Percentiles rank a stretch among this genome's conserved stretches.
phyloP scores from a whole-genome alignment of 1,140 invertebrate species.

The Philaenus spumarius region DNA sequence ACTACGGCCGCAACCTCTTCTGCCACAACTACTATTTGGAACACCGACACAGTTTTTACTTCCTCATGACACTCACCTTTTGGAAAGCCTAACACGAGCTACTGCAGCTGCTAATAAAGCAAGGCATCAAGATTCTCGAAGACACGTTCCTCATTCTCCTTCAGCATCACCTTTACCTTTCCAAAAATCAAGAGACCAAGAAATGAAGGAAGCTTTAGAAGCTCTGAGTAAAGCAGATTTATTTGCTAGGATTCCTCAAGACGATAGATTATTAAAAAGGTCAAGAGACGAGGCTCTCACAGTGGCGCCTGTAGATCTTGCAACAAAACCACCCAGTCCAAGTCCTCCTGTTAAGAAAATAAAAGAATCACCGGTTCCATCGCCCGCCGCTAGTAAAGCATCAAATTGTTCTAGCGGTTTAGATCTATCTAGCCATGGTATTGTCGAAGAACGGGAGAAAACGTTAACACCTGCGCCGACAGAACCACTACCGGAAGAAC shows the following conservation, averaged over 20 bases:
- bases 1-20: constrained; percentile 42
- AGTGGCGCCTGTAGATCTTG: constrained; percentile 16
- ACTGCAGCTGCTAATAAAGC: background rate
- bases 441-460: background rate
- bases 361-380: constrained; percentile 14
- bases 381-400: constrained; percentile 4
- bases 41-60: constrained; percentile 52
- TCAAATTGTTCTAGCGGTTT: background rate
- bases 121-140: background rate
- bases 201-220: constrained; percentile 63
- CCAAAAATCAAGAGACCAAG: constrained; percentile 34
- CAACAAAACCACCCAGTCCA: constrained; percentile 11
- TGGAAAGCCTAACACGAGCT: constrained; percentile 50
- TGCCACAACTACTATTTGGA: constrained; percentile 41
- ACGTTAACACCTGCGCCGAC: background rate
- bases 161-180: constrained; percentile 34
- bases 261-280: constrained; percentile 15
- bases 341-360: constrained; percentile 11
- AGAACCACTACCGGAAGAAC: background rate
- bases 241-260: constrained; percentile 27
- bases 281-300: constrained; percentile 18
- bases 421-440: background rate
- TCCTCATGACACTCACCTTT: constrained; percentile 53
- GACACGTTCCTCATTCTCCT: constrained; percentile 39
- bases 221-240: constrained; percentile 46